A percentile compares a stretch with the other conserved stretches of the same genome.
phyloP scores from a whole-genome alignment of 2,797 vertebrate genomes.

The Sebastes ruberrimus region DNA sequence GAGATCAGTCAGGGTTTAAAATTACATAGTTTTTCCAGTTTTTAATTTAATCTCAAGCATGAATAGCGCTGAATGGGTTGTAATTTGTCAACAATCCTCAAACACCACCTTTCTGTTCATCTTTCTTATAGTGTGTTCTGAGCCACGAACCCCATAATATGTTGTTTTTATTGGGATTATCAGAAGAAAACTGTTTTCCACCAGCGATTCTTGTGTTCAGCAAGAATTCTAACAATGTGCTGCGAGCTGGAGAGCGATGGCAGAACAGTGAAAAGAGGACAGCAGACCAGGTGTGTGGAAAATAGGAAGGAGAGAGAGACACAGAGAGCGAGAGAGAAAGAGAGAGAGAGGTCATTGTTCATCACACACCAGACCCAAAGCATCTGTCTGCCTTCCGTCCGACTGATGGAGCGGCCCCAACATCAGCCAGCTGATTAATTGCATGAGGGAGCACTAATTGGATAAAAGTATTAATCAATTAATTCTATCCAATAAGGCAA shows the following conservation, averaged over 20 bases:
- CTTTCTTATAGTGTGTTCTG: not conserved
- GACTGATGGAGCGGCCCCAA: slow-evolving; percentile 66
- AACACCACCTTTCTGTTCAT: not conserved
- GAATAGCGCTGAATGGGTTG: not conserved
- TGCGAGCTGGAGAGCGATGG: slow-evolving; percentile 46
- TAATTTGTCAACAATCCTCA: not conserved
- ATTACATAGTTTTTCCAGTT: not conserved
- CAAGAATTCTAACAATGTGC: slow-evolving; percentile 56
- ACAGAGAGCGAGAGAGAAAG: not conserved
- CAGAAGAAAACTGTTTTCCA: slow-evolving; percentile 30
- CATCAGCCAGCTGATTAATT: slow-evolving; percentile 83
- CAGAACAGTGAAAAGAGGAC: slow-evolving; percentile 24
- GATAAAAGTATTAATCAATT: slow-evolving; percentile 87
- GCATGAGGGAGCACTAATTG: slow-evolving; percentile 86
- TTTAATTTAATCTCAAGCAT: not conserved
- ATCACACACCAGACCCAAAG: slow-evolving; percentile 68
- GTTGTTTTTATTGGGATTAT: slow-evolving; percentile 30
- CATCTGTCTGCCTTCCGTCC: slow-evolving; percentile 73
- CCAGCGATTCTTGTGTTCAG: slow-evolving; percentile 52
- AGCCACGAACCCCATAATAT: slow-evolving; percentile 4
- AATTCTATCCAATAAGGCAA: slow-evolving; percentile 82
- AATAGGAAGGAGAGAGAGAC: slow-evolving; percentile 21
- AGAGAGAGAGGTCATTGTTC: slow-evolving; percentile 64
- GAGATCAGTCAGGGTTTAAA: not conserved
- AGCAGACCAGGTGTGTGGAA: slow-evolving; percentile 59